These are phyloP conservation scores for Pygocentrus nattereri DNA, from an alignment of 2,797 vertebrate species.

Conservation along the genomic window DNA sequence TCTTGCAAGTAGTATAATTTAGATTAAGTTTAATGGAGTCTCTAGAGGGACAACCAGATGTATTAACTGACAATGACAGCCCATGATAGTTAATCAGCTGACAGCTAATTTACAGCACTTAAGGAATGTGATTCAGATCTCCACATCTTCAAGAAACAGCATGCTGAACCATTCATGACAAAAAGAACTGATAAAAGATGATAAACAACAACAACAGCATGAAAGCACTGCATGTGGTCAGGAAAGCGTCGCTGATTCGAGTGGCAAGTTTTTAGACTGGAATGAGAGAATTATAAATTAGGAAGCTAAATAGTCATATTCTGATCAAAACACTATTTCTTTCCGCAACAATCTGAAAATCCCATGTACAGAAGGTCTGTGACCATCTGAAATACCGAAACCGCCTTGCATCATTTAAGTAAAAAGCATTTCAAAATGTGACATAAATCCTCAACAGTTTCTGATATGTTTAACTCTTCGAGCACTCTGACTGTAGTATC, in stretches of 20 bases:
- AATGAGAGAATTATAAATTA: neutral
- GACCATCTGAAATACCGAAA: neutral
- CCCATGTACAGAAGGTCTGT: neutral
- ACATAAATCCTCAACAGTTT: neutral
- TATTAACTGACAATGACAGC: slow-evolving; percentile 70
- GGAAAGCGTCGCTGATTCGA: neutral
- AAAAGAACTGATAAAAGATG: neutral
- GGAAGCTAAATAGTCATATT: neutral
- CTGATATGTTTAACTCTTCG: neutral
- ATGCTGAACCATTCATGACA: neutral
- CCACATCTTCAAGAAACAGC: neutral
- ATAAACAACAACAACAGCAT: neutral
- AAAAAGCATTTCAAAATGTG: neutral
- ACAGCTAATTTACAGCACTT: slow-evolving; percentile 23
- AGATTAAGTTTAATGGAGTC: slow-evolving; percentile 60
- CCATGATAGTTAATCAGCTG: slow-evolving; percentile 60
- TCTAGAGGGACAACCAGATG: slow-evolving; percentile 45
- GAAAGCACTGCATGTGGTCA: neutral
- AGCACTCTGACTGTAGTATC: neutral
- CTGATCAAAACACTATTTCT: neutral
- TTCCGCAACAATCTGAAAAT: neutral
- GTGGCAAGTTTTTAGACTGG: neutral
- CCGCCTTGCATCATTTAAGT: neutral
- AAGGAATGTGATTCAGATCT: neutral
- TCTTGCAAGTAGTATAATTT: neutral